Percentiles rank a stretch among this genome's conserved stretches.
phyloP scores from a whole-genome alignment of 2,888 invertebrate genomes.

The Lobophora halterata region DNA sequence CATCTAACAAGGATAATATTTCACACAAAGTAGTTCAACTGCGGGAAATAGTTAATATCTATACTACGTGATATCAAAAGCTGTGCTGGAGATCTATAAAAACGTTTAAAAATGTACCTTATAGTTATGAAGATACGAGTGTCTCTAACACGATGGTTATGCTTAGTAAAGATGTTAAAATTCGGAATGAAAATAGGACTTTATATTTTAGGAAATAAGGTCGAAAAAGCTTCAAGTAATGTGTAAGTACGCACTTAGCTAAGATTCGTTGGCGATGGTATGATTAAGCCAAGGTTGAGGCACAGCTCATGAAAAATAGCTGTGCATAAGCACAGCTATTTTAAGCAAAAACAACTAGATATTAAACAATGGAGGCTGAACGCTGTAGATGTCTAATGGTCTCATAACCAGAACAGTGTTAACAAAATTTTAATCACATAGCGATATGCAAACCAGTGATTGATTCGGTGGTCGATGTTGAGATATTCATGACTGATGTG shows the following conservation, averaged over 20 bases:
- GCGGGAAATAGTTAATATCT: constrained; percentile 13
- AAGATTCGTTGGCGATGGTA: constrained; percentile 25
- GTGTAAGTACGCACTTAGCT: constrained; percentile 20
- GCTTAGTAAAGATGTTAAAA: constrained; percentile 10
- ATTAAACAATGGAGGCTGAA: too few relatives aligned
- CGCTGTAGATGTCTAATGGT: too few relatives aligned
- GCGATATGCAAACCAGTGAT: too few relatives aligned
- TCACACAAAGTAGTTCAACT: constrained; percentile 14
- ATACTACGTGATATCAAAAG: constrained; percentile 13
- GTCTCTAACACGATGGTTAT: constrained; percentile 14
- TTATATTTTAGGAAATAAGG: constrained; percentile 8
- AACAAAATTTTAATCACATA: too few relatives aligned
- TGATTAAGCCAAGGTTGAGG: constrained; percentile 27
- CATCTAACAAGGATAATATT: constrained; percentile 17
- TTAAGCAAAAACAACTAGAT: too few relatives aligned
- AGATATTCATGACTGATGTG: too few relatives aligned
- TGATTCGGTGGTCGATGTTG: too few relatives aligned
- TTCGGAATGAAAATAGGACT: constrained; percentile 5
- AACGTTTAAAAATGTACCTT: constrained; percentile 17
- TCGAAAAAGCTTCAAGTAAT: constrained; percentile 11
- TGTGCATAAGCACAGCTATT: too few relatives aligned
- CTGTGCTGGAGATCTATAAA: constrained; percentile 1
- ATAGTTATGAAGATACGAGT: constrained; percentile 12
- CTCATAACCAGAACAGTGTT: too few relatives aligned
- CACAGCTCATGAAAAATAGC: constrained; percentile 25